Percentiles rank a stretch among this genome's conserved stretches.
phyloP scores from a whole-genome alignment of 2,888 invertebrate species.

The Limenitis camilla region DNA sequence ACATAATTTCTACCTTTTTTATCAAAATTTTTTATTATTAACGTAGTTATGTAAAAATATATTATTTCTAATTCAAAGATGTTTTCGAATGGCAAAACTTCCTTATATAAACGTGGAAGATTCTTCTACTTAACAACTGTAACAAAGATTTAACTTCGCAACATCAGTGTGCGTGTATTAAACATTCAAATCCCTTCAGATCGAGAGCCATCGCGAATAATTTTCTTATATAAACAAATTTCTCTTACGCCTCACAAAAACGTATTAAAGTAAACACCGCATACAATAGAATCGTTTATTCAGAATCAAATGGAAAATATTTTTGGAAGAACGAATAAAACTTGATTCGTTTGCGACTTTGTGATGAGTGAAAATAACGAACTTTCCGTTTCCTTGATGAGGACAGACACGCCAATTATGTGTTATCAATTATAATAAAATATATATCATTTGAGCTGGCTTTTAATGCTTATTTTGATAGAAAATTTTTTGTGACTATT shows the following conservation, averaged over 20 bases:
- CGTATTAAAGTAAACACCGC: constrained; percentile 28
- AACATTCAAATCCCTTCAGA: constrained; percentile 12
- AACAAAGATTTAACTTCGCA: constrained; percentile 1
- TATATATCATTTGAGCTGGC: too few relatives aligned
- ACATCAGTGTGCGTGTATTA: constrained; percentile 2
- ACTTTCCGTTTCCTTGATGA: constrained; percentile 6
- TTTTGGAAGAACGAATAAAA: constrained; percentile 9
- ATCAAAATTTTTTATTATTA: too few relatives aligned
- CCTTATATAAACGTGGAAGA: too few relatives aligned
- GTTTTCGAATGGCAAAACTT: too few relatives aligned
- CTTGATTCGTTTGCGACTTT: constrained; percentile 4
- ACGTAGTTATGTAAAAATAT: too few relatives aligned
- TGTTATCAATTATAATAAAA: background rate
- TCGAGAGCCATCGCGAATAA: constrained; percentile 12
- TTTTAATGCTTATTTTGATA: too few relatives aligned
- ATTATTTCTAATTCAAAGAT: too few relatives aligned
- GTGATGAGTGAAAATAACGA: constrained; percentile 2
- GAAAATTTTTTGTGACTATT: background rate
- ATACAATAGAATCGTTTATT: constrained; percentile 25
- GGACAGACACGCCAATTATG: background rate
- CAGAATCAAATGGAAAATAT: constrained; percentile 25
- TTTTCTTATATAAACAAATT: constrained; percentile 24
- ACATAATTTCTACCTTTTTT: too few relatives aligned
- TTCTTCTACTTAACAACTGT: background rate
- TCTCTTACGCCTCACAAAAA: constrained; percentile 19